Conservation (phyloP, 64 coral and sea anemone genomes). For the Astreopora myriophthalma region DNA sequence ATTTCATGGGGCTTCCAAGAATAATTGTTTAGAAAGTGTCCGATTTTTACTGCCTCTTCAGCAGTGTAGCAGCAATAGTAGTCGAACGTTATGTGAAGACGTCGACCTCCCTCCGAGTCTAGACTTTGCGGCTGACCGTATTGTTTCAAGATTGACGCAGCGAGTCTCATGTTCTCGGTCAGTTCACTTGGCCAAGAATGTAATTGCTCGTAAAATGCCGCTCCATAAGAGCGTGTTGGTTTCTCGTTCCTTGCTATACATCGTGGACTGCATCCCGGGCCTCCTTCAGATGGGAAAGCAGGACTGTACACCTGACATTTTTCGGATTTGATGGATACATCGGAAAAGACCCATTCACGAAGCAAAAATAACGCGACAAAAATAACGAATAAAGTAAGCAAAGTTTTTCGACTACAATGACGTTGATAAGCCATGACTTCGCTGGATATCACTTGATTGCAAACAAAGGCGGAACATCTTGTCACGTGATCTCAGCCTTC, state of each 20-base stretch:
- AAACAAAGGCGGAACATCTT: no score
- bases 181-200: conserved; percentile 45
- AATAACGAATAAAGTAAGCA: no score
- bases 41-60: conserved; percentile 54
- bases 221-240: background rate
- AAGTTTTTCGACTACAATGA: no score
- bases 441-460: no score
- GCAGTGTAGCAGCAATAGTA: conserved; percentile 76
- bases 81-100: conserved; percentile 64
- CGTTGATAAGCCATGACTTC: no score
- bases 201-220: background rate
- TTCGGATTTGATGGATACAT: background rate
- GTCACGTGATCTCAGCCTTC: no score
- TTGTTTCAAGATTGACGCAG: conserved; percentile 63
- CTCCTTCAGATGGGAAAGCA: conserved; percentile 57
- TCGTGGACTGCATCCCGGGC: conserved; percentile 57
- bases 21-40: conserved; percentile 37
- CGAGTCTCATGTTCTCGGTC: conserved; percentile 54
- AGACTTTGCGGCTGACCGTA: conserved; percentile 32
- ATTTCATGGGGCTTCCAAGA: conserved; percentile 29
- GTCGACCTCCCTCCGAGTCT: conserved; percentile 25
- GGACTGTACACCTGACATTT: conserved; percentile 53
- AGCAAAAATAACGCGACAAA: background rate
- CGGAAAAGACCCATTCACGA: background rate
- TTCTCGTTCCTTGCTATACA: conserved; percentile 9